Conservation (phyloP, 2,797 vertebrate genomes). For the Notamacropus eugenii region DNA sequence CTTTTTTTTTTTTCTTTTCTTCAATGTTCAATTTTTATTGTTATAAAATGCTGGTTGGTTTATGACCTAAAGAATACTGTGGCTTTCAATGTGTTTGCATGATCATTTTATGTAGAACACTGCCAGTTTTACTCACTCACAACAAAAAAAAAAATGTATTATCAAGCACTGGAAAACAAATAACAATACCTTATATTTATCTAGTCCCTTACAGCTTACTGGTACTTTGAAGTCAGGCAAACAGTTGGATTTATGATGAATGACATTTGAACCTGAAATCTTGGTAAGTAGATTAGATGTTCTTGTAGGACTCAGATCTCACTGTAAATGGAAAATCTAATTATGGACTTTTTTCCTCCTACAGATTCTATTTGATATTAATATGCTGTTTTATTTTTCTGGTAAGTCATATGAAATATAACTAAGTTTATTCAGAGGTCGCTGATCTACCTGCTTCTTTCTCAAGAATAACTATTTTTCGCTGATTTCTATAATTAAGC, state of each 20-base stretch:
- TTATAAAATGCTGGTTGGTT: slow-evolving; percentile 72
- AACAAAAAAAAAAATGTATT: neutral
- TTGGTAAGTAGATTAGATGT: slow-evolving; percentile 50
- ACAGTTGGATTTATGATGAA: slow-evolving; percentile 68
- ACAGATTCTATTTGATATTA: neutral
- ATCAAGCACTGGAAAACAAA: neutral
- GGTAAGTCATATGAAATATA: slow-evolving; percentile 6
- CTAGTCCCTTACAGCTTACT: slow-evolving; percentile 44
- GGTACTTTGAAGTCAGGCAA: slow-evolving; percentile 49
- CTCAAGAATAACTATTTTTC: slow-evolving; percentile 7
- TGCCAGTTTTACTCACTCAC: slow-evolving; percentile 74
- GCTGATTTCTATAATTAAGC: neutral
- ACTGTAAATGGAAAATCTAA: slow-evolving; percentile 46
- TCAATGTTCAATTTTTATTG: slow-evolving; percentile 70
- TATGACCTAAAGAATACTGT: slow-evolving; percentile 78
- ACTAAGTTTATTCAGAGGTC: neutral
- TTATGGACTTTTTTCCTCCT: neutral
- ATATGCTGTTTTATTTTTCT: neutral
- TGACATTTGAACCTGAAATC: slow-evolving; percentile 49
- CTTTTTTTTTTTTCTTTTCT: slow-evolving; percentile 64
- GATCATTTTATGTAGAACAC: slow-evolving; percentile 76
- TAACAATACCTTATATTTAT: slow-evolving; percentile 73
- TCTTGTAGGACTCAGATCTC: slow-evolving; percentile 25
- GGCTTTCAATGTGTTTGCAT: slow-evolving; percentile 80
- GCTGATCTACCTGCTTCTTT: neutral